Conservation (phyloP, 2,113 vertebrate species). For the Pan paniscus region DNA sequence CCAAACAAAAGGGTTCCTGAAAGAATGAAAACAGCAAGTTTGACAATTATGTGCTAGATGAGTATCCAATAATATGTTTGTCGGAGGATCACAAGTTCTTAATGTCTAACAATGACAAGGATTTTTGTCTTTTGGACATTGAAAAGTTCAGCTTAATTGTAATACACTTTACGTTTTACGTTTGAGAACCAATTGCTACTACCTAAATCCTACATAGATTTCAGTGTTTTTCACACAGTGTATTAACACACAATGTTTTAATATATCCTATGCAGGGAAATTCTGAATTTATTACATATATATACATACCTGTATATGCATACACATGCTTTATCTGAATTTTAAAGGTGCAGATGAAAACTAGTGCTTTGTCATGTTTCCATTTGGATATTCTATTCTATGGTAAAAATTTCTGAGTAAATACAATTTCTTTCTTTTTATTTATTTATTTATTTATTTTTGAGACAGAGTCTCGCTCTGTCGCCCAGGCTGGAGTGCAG, state of each 20-base stretch:
- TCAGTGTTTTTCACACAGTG: neutral
- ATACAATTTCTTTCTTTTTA: neutral
- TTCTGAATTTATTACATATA: neutral
- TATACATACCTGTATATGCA: neutral
- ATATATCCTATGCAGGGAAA: neutral
- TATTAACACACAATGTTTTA: neutral
- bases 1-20: constrained; percentile 62
- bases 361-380: neutral
- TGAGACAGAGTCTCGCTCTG: no score
- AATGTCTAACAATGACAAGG: neutral
- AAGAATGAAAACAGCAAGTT: constrained; percentile 19
- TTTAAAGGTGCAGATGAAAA: neutral
- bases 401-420: neutral
- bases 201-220: neutral
- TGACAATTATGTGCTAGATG: neutral
- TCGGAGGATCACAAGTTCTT: neutral
- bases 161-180: neutral
- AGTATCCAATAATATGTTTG: constrained; percentile 32
- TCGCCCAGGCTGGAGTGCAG: no score
- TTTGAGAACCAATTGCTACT: neutral
- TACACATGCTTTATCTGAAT: neutral
- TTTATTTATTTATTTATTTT: no score
- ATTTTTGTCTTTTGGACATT: neutral
- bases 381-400: neutral
- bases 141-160: neutral